Evolutionary conservation across 2,797 vertebrate genomes (phyloP).

Genomic region (Rhincodon typus): DNA sequence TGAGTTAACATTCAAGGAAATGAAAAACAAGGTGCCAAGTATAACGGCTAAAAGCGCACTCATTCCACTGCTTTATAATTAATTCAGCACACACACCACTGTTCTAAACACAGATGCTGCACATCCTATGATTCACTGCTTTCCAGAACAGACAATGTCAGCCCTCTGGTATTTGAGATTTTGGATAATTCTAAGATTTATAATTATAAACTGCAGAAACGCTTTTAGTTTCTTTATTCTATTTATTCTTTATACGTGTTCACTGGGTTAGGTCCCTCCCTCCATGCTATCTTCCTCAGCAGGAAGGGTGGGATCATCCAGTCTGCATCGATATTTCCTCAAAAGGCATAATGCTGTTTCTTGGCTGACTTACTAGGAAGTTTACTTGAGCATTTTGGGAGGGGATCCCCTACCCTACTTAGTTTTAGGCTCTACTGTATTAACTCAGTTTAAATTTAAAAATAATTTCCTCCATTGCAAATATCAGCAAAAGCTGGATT

Average conservation of each 20-base stretch:
- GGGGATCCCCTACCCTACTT: not conserved
- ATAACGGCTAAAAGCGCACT: slow-evolving; percentile 23
- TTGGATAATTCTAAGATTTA: not conserved
- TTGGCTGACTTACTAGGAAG: not conserved
- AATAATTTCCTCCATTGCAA: not conserved
- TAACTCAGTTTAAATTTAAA: not conserved
- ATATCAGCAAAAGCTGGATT: not conserved
- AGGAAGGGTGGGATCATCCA: not conserved
- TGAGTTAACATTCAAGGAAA: not conserved
- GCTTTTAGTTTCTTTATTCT: not conserved
- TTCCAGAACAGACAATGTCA: slow-evolving; percentile 24
- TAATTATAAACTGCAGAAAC: not conserved
- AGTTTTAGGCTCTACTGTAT: not conserved
- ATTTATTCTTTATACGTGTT: not conserved
- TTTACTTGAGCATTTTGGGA: not conserved
- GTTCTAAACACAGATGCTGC: slow-evolving; percentile 35
- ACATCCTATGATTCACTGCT: slow-evolving; percentile 34
- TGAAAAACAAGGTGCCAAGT: not conserved
- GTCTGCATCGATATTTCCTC: not conserved
- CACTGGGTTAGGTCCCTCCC: not conserved
- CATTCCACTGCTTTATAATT: slow-evolving; percentile 32
- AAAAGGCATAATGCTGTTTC: not conserved
- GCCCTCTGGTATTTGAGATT: not conserved
- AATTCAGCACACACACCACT: slow-evolving; percentile 32
- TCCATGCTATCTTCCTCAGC: not conserved